Percentiles rank a stretch among this genome's conserved stretches.
Evolutionary conservation across 2,113 vertebrate genomes (phyloP).

Genomic region (Antechinus stuartii): DNA sequence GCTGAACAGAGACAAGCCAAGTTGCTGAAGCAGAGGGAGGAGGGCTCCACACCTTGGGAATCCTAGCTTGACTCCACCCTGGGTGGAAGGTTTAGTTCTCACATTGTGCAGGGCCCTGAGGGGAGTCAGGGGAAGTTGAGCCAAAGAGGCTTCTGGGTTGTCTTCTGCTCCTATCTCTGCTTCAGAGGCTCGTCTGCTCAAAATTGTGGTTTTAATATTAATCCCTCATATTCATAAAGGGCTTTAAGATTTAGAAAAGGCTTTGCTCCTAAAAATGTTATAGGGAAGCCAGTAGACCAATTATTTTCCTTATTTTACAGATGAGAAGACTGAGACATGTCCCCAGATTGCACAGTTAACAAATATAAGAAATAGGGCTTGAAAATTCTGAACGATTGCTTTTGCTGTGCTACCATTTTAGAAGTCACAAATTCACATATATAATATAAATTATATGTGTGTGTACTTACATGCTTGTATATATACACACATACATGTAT

Average conservation of each 20-base stretch:
- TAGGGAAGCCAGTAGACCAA: neutral
- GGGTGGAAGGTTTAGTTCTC: slow-evolving; percentile 69
- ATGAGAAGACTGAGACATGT: neutral
- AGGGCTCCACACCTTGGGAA: slow-evolving; percentile 61
- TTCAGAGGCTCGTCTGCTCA: neutral
- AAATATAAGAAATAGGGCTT: neutral
- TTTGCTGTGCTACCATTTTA: neutral
- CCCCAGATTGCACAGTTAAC: neutral
- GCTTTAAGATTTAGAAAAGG: neutral
- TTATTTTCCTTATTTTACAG: neutral
- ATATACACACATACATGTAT: too few relatives aligned
- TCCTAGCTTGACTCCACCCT: slow-evolving; percentile 39
- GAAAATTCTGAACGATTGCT: neutral
- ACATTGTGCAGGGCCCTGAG: slow-evolving; percentile 60
- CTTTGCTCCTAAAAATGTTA: neutral
- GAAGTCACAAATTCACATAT: neutral
- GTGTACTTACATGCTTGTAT: too few relatives aligned
- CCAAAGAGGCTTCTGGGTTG: slow-evolving; percentile 40
- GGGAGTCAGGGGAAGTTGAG: slow-evolving; percentile 60
- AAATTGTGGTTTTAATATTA: neutral
- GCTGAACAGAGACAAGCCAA: slow-evolving; percentile 51
- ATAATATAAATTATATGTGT: too few relatives aligned
- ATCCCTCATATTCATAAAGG: neutral
- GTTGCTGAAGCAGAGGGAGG: slow-evolving; percentile 45
- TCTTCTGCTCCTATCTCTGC: slow-evolving; percentile 27